phyloP scores from a whole-genome alignment of 2,888 invertebrate species.

The Troides aeacus region DNA sequence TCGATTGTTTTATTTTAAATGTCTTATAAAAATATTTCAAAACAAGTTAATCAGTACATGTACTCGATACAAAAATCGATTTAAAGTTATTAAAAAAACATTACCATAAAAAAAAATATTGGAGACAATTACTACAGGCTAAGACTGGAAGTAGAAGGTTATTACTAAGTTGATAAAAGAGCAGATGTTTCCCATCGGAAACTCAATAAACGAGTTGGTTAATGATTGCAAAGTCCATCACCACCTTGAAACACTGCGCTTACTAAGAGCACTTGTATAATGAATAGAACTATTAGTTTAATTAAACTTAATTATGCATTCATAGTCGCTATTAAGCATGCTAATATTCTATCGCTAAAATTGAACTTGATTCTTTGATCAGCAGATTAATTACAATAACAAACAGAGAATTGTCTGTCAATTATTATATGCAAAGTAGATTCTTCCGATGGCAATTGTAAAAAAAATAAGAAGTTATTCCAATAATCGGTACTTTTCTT shows the following conservation, averaged over 20 bases:
- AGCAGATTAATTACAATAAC: slow-evolving; percentile 12
- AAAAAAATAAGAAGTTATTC: background rate
- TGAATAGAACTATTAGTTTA: background rate
- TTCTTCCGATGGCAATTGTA: background rate
- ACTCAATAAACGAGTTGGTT: slow-evolving; percentile 4
- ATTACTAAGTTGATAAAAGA: background rate
- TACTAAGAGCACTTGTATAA: slow-evolving; percentile 1
- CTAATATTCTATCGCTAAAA: background rate
- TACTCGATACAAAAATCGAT: too few relatives aligned
- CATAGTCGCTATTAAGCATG: background rate
- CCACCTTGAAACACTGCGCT: background rate
- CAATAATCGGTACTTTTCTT: background rate
- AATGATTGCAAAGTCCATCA: background rate
- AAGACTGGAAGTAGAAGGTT: background rate
- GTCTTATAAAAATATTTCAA: too few relatives aligned
- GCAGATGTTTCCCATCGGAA: slow-evolving; percentile 15
- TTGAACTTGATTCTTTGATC: slow-evolving; percentile 18
- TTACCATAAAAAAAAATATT: too few relatives aligned
- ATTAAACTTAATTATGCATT: slow-evolving; percentile 13
- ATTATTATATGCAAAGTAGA: background rate
- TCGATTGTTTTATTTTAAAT: too few relatives aligned
- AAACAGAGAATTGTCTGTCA: background rate
- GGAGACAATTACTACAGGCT: background rate
- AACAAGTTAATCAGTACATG: too few relatives aligned
- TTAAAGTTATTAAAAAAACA: too few relatives aligned